Percentiles rank a stretch among this genome's conserved stretches.
These are phyloP conservation scores for Morpho helenor DNA, from an alignment of 2,888 invertebrate genomes.

Conservation along the genomic window DNA sequence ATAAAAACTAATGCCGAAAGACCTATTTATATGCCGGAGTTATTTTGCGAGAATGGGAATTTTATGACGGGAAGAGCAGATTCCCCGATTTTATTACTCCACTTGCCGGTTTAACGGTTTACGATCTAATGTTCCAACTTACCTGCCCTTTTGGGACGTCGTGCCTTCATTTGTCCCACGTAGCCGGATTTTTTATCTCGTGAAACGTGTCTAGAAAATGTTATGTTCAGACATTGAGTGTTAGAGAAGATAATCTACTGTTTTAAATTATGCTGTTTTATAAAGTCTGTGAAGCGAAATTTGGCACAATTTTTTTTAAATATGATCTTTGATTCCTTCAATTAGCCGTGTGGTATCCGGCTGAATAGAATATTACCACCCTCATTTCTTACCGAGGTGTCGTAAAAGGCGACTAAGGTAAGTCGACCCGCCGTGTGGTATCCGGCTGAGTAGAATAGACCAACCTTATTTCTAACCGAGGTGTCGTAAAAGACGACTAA, in stretches of 20 bases:
- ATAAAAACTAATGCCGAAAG: constrained; percentile 24
- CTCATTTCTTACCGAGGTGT: too few relatives aligned
- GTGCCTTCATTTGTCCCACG: constrained; percentile 15
- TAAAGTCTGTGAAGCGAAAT: too few relatives aligned
- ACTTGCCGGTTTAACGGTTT: constrained; percentile 33
- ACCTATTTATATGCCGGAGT: constrained; percentile 32
- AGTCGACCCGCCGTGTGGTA: too few relatives aligned
- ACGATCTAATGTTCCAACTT: constrained; percentile 26
- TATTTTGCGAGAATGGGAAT: constrained; percentile 33
- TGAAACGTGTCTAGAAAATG: constrained; percentile 1
- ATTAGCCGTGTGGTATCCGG: too few relatives aligned
- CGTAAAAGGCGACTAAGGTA: too few relatives aligned
- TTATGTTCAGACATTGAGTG: constrained; percentile 1
- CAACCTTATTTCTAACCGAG: too few relatives aligned
- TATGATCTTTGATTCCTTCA: too few relatives aligned
- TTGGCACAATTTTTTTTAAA: too few relatives aligned
- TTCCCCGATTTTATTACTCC: constrained; percentile 35
- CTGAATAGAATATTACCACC: too few relatives aligned
- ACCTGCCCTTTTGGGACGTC: constrained; percentile 23
- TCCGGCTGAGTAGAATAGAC: too few relatives aligned
- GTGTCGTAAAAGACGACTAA: too few relatives aligned
- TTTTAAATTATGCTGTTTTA: too few relatives aligned
- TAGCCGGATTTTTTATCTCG: constrained; percentile 3
- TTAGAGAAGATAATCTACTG: background rate
- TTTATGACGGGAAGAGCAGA: constrained; percentile 36